Conservation (phyloP, 2,113 vertebrate species). For the Chrysochloris asiatica region DNA sequence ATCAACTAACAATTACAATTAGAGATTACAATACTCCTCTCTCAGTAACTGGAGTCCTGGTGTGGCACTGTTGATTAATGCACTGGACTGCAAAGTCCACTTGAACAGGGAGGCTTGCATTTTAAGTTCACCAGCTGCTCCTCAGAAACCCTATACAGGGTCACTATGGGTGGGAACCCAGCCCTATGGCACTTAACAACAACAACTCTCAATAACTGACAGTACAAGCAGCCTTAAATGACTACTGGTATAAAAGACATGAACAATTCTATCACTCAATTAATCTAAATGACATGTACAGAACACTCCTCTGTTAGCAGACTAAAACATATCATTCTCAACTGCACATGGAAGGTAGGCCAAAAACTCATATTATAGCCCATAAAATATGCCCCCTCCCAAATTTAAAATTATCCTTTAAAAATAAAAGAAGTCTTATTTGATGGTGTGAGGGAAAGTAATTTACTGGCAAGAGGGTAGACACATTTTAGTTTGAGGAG, state of each 20-base stretch:
- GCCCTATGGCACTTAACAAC: too few relatives aligned
- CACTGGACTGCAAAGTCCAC: too few relatives aligned
- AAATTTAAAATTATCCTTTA: background rate
- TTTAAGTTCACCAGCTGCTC: too few relatives aligned
- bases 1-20: background rate
- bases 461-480: too few relatives aligned
- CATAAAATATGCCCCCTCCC: background rate
- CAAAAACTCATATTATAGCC: background rate
- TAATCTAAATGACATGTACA: background rate
- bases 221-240: background rate
- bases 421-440: too few relatives aligned
- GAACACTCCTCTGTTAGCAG: background rate
- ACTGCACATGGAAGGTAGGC: background rate
- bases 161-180: too few relatives aligned
- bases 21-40: background rate
- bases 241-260: background rate
- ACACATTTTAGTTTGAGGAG: too few relatives aligned
- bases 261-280: background rate
- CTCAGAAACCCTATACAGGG: too few relatives aligned
- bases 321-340: background rate
- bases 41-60: background rate
- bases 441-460: too few relatives aligned
- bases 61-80: too few relatives aligned
- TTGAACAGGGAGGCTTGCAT: too few relatives aligned
- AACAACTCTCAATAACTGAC: background rate